These are phyloP conservation scores for Drosophila suboccidentalis DNA, from an alignment of 2,888 invertebrate species.

Conservation along the genomic window DNA sequence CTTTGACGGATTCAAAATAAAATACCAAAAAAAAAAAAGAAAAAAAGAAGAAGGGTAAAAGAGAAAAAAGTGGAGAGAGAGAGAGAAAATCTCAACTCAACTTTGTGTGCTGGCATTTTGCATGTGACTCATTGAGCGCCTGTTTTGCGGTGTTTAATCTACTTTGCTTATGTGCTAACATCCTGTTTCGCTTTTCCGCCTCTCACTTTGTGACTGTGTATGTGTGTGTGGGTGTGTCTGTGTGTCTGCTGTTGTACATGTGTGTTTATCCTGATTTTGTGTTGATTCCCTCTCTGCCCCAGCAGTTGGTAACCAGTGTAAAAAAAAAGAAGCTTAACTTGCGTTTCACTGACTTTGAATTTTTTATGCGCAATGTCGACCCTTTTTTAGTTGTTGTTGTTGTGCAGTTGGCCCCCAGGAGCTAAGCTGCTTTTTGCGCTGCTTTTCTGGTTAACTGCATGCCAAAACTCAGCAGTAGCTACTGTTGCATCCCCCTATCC, in stretches of 20 bases:
- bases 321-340: conserved; percentile 79
- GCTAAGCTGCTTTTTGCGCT: conserved; percentile 78
- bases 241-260: conserved; percentile 61
- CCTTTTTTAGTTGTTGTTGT: conserved; percentile 36
- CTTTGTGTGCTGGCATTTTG: conserved; percentile 62
- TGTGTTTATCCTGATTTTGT: conserved; percentile 80
- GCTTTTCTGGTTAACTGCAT: conserved; percentile 80
- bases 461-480: conserved; percentile 53
- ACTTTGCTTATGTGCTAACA: conserved; percentile 77
- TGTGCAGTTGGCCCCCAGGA: conserved; percentile 34
- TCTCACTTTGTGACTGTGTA: not conserved
- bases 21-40: conserved; percentile 5
- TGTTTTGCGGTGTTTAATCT: conserved; percentile 82
- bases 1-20: conserved; percentile 56
- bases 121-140: conserved; percentile 78
- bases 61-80: conserved; percentile 7
- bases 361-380: conserved; percentile 77
- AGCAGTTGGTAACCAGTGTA: conserved; percentile 63
- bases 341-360: conserved; percentile 82
- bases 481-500: conserved; percentile 11
- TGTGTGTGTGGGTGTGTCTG: not conserved
- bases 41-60: conserved; percentile 1
- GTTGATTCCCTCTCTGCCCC: conserved; percentile 27
- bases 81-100: conserved; percentile 46
- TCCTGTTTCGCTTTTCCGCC: conserved; percentile 38